Percentiles rank a stretch among this genome's conserved stretches.
Evolutionary conservation across 1,140 invertebrate species (phyloP).

Genomic region (Sitophilus oryzae): DNA sequence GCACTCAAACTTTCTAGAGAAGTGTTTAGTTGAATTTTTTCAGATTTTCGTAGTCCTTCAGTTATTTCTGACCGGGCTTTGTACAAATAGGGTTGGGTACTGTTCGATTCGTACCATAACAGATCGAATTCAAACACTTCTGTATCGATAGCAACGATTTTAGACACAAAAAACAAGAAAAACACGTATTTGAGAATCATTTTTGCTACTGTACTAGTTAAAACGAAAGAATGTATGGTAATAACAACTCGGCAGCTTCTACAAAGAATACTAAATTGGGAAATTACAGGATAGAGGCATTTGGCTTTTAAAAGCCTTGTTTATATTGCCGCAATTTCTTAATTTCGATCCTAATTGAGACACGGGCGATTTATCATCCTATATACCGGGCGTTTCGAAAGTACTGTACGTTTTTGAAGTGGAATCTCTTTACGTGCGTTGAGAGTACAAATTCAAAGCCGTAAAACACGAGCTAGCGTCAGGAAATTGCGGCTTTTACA

Average conservation of each 20-base stretch:
- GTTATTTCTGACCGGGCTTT: conserved; percentile 10
- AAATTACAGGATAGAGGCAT: conserved; percentile 2
- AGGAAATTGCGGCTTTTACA: too few relatives aligned
- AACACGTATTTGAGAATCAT: background rate
- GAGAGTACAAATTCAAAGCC: too few relatives aligned
- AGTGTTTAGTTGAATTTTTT: conserved; percentile 14
- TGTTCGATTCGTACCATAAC: conserved; percentile 14
- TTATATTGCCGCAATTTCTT: background rate
- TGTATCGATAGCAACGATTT: background rate
- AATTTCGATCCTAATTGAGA: too few relatives aligned
- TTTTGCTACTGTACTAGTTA: background rate
- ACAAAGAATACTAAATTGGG: conserved; percentile 9
- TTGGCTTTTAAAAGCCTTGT: background rate
- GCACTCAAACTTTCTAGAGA: background rate
- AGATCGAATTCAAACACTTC: conserved; percentile 11
- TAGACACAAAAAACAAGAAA: background rate
- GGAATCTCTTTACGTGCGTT: too few relatives aligned
- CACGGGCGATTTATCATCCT: too few relatives aligned
- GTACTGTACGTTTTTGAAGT: too few relatives aligned
- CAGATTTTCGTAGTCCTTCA: conserved; percentile 5
- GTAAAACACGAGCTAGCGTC: too few relatives aligned
- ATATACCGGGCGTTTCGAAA: too few relatives aligned
- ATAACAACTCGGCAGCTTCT: background rate
- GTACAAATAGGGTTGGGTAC: conserved; percentile 6
- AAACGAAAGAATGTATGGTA: background rate